Evolutionary conservation across 2,113 vertebrate species (phyloP).

Genomic region (Urocitellus parryii): DNA sequence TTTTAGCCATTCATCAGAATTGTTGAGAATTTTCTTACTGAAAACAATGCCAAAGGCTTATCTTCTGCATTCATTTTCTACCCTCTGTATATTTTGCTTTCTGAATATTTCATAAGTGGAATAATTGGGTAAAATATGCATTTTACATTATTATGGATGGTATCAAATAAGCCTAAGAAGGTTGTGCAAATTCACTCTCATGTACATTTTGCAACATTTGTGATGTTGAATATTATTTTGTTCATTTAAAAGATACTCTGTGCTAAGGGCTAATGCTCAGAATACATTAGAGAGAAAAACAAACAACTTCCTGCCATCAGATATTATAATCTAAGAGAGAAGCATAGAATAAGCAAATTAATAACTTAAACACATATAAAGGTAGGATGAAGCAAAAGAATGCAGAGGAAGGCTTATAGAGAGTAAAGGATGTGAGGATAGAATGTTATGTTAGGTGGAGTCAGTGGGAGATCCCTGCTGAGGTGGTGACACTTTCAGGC

Average conservation of each 20-base stretch:
- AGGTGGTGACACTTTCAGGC: background rate
- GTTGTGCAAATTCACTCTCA: background rate
- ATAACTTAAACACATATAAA: slow-evolving; percentile 2
- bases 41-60: slow-evolving; percentile 1
- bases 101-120: background rate
- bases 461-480: background rate
- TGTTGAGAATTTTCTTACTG: background rate
- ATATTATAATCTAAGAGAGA: background rate
- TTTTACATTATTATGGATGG: background rate
- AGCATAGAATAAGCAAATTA: background rate
- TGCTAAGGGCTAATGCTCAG: background rate
- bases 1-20: background rate
- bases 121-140: background rate
- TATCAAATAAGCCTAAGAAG: background rate
- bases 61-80: background rate
- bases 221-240: slow-evolving; percentile 18
- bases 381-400: background rate
- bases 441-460: background rate
- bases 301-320: background rate
- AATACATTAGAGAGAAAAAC: background rate
- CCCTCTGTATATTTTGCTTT: background rate
- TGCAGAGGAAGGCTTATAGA: background rate
- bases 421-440: background rate
- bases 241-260: slow-evolving; percentile 14
- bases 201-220: background rate